phyloP scores from a whole-genome alignment of 2,797 vertebrate genomes.

The Todus mexicanus region DNA sequence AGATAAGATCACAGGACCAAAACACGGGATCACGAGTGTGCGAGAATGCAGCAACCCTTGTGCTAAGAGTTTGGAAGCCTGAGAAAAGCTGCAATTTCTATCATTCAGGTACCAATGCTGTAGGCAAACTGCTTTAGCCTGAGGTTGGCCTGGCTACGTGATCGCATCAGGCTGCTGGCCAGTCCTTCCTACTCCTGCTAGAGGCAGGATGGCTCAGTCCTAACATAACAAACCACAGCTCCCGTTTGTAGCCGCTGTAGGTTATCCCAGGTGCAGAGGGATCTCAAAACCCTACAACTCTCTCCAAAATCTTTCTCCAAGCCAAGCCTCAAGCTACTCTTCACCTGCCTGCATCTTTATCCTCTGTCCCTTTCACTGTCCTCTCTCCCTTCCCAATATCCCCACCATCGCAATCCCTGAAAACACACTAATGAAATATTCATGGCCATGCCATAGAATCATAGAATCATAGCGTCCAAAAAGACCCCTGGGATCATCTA shows the following conservation, averaged over 20 bases:
- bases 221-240: not conserved
- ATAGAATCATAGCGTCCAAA: no score
- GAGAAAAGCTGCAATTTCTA: not conserved
- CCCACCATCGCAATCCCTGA: not conserved
- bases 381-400: not conserved
- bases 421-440: not conserved
- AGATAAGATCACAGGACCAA: not conserved
- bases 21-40: not conserved
- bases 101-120: not conserved
- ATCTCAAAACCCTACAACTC: not conserved
- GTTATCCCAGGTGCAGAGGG: not conserved
- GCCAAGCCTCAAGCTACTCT: not conserved
- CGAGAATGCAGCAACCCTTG: fast-evolving
- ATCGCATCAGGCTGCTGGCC: not conserved
- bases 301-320: not conserved
- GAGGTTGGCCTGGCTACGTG: not conserved
- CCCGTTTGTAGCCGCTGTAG: not conserved
- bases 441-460: not conserved
- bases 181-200: not conserved
- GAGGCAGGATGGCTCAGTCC: not conserved
- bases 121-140: not conserved
- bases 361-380: not conserved
- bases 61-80: not conserved
- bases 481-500: no score
- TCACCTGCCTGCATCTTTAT: not conserved